Evolutionary conservation across 2,113 vertebrate genomes (phyloP).

Genomic region (Megalops atlanticus): DNA sequence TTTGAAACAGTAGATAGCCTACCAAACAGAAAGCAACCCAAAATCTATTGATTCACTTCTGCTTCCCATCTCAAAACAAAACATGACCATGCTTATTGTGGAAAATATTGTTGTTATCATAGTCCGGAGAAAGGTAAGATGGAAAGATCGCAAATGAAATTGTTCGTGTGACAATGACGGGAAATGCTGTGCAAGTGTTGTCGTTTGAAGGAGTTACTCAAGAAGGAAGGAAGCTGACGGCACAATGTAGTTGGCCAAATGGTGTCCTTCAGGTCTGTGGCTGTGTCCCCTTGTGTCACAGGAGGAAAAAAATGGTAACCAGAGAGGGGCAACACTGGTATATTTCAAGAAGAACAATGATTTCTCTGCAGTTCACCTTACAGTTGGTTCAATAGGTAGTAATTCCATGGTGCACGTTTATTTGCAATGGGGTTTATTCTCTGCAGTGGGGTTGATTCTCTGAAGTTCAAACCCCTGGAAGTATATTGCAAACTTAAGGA

Average conservation of each 20-base stretch:
- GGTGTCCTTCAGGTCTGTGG: background rate
- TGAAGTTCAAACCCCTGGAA: background rate
- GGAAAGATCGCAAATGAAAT: background rate
- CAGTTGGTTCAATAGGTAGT: background rate
- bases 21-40: background rate
- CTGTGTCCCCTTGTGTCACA: background rate
- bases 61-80: background rate
- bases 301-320: background rate
- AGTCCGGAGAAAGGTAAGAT: background rate
- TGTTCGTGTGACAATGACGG: background rate
- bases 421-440: background rate
- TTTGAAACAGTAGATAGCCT: background rate
- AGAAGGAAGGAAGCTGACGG: conserved; percentile 1
- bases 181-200: background rate
- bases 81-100: background rate
- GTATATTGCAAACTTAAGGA: background rate
- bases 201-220: background rate
- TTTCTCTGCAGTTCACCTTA: background rate
- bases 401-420: background rate
- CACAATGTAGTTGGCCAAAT: background rate
- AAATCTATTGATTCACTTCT: background rate
- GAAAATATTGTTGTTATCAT: background rate
- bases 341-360: background rate
- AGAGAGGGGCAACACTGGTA: background rate
- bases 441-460: background rate